A percentile compares a stretch with the other conserved stretches of the same genome.
These are phyloP conservation scores for Maniola hyperantus DNA, from an alignment of 2,888 invertebrate genomes.

Conservation along the genomic window DNA sequence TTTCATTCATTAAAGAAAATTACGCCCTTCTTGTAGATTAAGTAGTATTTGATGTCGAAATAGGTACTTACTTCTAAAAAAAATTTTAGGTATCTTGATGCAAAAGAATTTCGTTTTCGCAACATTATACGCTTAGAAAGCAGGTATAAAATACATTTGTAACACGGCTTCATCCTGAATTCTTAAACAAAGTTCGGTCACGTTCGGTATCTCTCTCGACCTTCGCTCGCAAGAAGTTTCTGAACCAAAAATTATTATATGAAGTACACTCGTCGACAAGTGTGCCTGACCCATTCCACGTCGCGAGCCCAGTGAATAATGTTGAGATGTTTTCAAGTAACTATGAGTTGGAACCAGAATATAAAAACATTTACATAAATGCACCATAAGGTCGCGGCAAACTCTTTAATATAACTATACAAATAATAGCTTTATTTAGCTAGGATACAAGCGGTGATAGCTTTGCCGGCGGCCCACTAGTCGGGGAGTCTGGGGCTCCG, in stretches of 20 bases:
- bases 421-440: too few species aligned
- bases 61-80: neutral
- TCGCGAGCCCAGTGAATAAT: conserved; percentile 35
- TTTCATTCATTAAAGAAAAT: neutral
- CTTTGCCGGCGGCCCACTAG: too few species aligned
- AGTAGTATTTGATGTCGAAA: neutral
- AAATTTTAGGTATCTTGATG: neutral
- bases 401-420: neutral
- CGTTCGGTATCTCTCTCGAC: conserved; percentile 39
- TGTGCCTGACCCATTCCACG: conserved; percentile 39
- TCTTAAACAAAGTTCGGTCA: conserved; percentile 39
- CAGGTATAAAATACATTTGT: conserved; percentile 21
- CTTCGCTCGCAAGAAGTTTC: conserved; percentile 38
- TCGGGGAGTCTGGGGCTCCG: too few species aligned
- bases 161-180: conserved; percentile 29
- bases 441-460: too few species aligned
- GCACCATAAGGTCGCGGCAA: neutral
- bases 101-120: neutral
- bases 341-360: conserved; percentile 13
- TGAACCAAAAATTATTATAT: conserved; percentile 41
- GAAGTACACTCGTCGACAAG: conserved; percentile 37
- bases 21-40: neutral
- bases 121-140: conserved; percentile 12
- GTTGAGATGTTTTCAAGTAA: conserved; percentile 32
- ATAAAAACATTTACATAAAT: conserved; percentile 11